Percentiles rank a stretch among this genome's conserved stretches.
Evolutionary conservation across 2,888 invertebrate genomes (phyloP).

Genomic region (Leptopilina syphax): DNA sequence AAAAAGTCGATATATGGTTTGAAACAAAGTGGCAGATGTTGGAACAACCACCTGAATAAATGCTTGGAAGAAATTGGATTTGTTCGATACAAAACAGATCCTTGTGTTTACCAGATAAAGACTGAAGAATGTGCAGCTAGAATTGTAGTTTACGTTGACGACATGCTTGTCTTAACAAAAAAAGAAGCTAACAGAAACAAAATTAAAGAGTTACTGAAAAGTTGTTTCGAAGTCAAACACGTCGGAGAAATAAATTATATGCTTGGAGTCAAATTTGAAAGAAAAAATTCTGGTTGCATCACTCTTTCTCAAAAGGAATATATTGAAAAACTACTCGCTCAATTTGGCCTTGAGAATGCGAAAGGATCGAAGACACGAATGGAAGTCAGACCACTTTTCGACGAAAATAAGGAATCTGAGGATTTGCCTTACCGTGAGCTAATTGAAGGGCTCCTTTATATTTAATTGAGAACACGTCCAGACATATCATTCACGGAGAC

Average conservation of each 20-base stretch:
- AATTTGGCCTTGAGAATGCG: conserved; percentile 48
- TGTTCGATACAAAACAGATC: conserved; percentile 45
- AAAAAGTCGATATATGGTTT: conserved; percentile 53
- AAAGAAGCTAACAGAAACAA: conserved; percentile 41
- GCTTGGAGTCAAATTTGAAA: conserved; percentile 50
- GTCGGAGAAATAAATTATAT: conserved; percentile 46
- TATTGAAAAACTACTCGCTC: conserved; percentile 46
- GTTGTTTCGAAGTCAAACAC: conserved; percentile 51
- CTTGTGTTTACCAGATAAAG: conserved; percentile 51
- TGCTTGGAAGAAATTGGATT: conserved; percentile 42
- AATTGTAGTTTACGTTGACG: conserved; percentile 52
- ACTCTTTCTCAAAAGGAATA: conserved; percentile 49
- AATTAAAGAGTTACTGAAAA: conserved; percentile 42
- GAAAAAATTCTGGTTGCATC: conserved; percentile 44
- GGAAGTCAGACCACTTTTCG: conserved; percentile 47
- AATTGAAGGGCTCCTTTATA: conserved; percentile 51
- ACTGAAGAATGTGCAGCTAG: conserved; percentile 41
- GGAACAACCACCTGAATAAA: conserved; percentile 49
- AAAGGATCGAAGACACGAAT: conserved; percentile 50
- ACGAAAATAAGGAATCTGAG: conserved; percentile 18
- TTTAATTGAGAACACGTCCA: conserved; percentile 53
- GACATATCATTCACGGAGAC: conserved; percentile 53
- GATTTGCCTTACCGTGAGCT: conserved; percentile 52
- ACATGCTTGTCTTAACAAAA: conserved; percentile 49
- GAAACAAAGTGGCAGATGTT: conserved; percentile 54